phyloP scores from a whole-genome alignment of 2,888 invertebrate genomes.

The Cataglyphis rosenhaueri region DNA sequence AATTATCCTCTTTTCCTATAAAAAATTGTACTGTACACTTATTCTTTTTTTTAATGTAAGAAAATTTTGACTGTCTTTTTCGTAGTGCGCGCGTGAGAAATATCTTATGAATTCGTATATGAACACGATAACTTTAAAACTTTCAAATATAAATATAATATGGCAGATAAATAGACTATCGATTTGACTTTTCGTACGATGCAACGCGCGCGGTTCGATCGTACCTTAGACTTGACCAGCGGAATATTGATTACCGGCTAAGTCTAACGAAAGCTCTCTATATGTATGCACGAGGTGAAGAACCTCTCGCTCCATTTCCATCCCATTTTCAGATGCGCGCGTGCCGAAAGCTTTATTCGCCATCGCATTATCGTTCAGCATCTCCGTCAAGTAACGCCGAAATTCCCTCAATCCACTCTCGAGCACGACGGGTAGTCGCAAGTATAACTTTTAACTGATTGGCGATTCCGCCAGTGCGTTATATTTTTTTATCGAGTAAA shows the following conservation, averaged over 20 bases:
- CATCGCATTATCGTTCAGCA: constrained; percentile 32
- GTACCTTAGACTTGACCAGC: constrained; percentile 72
- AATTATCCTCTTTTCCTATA: not conserved
- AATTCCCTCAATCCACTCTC: constrained; percentile 36
- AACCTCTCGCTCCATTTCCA: constrained; percentile 82
- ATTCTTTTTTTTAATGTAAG: not conserved
- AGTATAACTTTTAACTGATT: not conserved
- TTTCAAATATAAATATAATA: constrained; percentile 23
- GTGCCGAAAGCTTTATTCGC: constrained; percentile 36
- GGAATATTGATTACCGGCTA: constrained; percentile 78
- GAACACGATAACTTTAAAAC: not conserved
- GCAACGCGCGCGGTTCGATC: constrained; percentile 39
- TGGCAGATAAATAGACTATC: not conserved
- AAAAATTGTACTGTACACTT: not conserved
- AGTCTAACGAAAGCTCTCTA: constrained; percentile 27
- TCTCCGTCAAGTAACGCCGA: not conserved
- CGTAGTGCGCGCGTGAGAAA: not conserved
- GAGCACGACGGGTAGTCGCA: not conserved
- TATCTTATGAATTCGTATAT: not conserved
- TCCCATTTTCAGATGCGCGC: constrained; percentile 60
- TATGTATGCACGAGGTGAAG: constrained; percentile 79
- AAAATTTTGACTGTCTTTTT: not conserved
- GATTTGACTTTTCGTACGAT: constrained; percentile 25
- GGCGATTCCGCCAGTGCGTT: not conserved
- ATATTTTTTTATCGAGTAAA: not conserved